Evolutionary conservation across 2,113 vertebrate species (phyloP).

Genomic region (Balaeniceps rex): DNA sequence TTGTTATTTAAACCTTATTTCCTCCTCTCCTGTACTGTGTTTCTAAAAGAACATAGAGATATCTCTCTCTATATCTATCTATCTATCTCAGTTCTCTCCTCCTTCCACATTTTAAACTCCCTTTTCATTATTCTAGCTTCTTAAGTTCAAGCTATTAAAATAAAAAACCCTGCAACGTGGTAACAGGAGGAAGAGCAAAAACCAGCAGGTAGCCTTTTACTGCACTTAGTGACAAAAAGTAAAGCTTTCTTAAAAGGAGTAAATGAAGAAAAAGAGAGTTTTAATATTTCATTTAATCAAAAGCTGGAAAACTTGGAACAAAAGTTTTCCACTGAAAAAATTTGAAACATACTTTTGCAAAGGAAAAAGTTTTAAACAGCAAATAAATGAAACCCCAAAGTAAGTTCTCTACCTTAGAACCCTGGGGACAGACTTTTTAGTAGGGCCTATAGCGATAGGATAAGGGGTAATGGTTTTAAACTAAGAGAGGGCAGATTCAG

Average conservation of each 20-base stretch:
- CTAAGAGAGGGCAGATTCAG: neutral
- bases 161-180: neutral
- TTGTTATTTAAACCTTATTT: neutral
- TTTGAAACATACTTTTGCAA: neutral
- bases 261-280: neutral
- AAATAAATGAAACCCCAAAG: neutral
- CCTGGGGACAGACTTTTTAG: neutral
- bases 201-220: neutral
- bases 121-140: neutral
- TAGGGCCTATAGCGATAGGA: neutral
- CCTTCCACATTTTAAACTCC: neutral
- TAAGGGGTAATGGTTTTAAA: neutral
- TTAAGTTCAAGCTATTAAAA: neutral
- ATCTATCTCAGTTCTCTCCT: neutral
- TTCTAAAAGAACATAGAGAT: no score
- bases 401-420: neutral
- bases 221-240: neutral
- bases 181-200: neutral
- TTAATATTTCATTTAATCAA: neutral
- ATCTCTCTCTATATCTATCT: no score
- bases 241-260: neutral
- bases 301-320: neutral
- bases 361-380: neutral
- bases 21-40: neutral
- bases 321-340: neutral